Percentiles rank a stretch among this genome's conserved stretches.
phyloP scores from a whole-genome alignment of 2,888 invertebrate species.

The Synanthedon tipuliformis region DNA sequence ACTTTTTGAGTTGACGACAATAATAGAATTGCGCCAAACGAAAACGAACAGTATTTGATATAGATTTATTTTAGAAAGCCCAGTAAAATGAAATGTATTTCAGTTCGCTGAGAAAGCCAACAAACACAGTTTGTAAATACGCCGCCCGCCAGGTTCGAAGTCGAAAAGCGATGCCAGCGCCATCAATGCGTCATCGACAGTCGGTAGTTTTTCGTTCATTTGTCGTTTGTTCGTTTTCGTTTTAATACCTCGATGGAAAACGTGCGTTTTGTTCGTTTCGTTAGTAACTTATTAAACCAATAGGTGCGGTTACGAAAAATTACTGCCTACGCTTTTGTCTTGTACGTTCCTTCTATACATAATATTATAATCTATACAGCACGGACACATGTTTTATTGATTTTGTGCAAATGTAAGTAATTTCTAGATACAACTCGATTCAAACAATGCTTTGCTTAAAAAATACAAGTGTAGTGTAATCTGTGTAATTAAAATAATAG shows the following conservation, averaged over 20 bases:
- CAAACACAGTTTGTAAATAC: too few species aligned
- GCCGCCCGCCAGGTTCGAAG: not conserved
- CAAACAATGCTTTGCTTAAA: constrained; percentile 26
- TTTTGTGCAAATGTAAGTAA: constrained; percentile 27
- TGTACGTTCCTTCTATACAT: constrained; percentile 20
- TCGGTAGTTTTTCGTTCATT: constrained; percentile 1
- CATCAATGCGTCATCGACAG: constrained; percentile 4
- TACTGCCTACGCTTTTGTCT: constrained; percentile 36
- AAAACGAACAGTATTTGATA: too few species aligned
- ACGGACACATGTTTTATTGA: constrained; percentile 35
- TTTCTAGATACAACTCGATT: constrained; percentile 24
- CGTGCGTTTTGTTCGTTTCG: constrained; percentile 28
- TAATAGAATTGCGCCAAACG: too few species aligned
- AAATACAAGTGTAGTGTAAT: constrained; percentile 17
- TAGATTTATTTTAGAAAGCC: too few species aligned
- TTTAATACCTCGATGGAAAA: constrained; percentile 15
- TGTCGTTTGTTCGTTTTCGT: too few species aligned
- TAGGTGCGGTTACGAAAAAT: constrained; percentile 20
- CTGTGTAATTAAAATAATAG: constrained; percentile 26
- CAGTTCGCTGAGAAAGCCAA: too few species aligned
- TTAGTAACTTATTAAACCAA: not conserved
- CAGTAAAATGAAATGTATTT: too few species aligned
- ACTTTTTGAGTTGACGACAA: too few species aligned
- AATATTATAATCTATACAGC: constrained; percentile 5
- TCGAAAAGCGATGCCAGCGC: not conserved